Evolutionary conservation across 1,140 invertebrate genomes (phyloP).

Genomic region (Battus philenor): DNA sequence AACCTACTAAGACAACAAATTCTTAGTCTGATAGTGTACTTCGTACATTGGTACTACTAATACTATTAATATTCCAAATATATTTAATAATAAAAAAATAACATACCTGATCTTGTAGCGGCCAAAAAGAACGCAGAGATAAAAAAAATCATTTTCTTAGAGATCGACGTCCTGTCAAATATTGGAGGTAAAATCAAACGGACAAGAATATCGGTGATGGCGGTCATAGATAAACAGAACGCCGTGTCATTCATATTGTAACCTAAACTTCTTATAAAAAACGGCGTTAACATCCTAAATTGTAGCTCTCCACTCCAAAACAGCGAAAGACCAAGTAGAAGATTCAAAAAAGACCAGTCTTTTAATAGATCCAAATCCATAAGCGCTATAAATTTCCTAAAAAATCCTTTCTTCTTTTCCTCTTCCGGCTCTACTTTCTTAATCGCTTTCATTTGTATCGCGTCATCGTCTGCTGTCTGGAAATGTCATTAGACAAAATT

Average conservation of each 20-base stretch:
- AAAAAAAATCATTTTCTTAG: constrained; percentile 83
- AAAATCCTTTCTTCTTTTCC: constrained; percentile 64
- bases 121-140: constrained; percentile 81
- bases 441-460: constrained; percentile 66
- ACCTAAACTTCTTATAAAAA: constrained; percentile 81
- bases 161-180: constrained; percentile 80
- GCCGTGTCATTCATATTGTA: constrained; percentile 81
- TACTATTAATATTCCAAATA: constrained; percentile 12
- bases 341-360: constrained; percentile 82
- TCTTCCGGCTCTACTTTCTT: constrained; percentile 58
- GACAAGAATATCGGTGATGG: constrained; percentile 83
- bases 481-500: no score
- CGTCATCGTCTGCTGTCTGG: constrained; percentile 65
- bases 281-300: constrained; percentile 85
- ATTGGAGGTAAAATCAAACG: constrained; percentile 83
- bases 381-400: constrained; percentile 74
- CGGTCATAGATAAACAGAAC: constrained; percentile 83
- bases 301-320: constrained; percentile 86
- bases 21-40: background rate
- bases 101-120: constrained; percentile 83
- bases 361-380: constrained; percentile 81
- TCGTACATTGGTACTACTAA: background rate
- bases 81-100: constrained; percentile 22
- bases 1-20: no score
- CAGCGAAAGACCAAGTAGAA: constrained; percentile 82